Base-by-base conservation (phyloP, 2,797 vertebrate genomes). In the Ctenopoma multispine region DNA sequence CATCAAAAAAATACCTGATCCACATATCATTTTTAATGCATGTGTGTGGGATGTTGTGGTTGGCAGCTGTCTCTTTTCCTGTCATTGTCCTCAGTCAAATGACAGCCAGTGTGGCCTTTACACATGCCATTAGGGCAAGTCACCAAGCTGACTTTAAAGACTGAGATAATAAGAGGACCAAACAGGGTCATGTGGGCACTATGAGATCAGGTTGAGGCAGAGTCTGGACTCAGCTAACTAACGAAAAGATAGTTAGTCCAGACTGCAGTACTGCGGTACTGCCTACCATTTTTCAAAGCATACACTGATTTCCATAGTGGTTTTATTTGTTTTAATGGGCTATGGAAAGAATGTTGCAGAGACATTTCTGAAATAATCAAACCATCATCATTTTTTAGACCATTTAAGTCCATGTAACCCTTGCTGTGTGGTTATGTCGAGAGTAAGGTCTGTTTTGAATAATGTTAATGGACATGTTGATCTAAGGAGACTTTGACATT, bases 11-110 rank as follows among this genome's bases (percentile, higher is more conserved):
- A 6, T 60, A 24, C 48, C 60, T 68, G 81, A 75, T 79, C 29
- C 29, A 31, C 29, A 31, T 24, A 24, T 4, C 24, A 4, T 24
- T 24, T 24, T 24, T 31, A 61, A 79, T 75, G 27, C 74, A 57
- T 73, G 41, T 56, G 43, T 70, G 68, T 80, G 82, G 74, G 75
- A 77, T 81, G 70, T 86, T 87, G 81, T 79, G 50, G 62, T 88
- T 90, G 89, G 84, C 92, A 91, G 86, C 84, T 90, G 87, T 86
- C 79, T 86, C 79, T 86, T 87, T 90, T 90, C 85, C 88, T 91
- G 88, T 90, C 89, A 88, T 90, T 92, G 87, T 91, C 81, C 71
- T 63, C 56, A 63, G 85, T 90, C 90, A 89, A 86, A 84, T 89
- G 83, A 89, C 76, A 68, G 68, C 77, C 80, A 75, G 84, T 69